phyloP scores from a whole-genome alignment of 2,113 vertebrate genomes.

The Tupaia tana region DNA sequence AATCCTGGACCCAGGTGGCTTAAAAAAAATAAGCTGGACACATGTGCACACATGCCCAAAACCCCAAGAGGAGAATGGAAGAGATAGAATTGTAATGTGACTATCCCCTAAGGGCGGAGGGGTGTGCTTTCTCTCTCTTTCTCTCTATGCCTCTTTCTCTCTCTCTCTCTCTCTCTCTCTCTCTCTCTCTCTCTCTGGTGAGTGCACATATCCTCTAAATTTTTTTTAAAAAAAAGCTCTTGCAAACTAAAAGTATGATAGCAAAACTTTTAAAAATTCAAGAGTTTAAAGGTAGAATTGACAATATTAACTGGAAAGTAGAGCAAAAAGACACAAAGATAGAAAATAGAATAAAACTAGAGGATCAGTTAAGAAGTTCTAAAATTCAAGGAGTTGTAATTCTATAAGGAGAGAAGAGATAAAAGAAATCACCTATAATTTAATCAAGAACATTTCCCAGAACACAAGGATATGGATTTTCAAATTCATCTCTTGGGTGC shows the following conservation, averaged over 20 bases:
- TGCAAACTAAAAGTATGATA: background rate
- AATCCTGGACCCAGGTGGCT: too few species aligned
- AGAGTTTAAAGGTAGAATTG: background rate
- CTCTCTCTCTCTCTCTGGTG: too few species aligned
- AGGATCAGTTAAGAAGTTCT: background rate
- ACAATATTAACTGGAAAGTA: background rate
- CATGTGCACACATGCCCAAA: too few species aligned
- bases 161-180: too few species aligned
- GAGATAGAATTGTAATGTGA: too few species aligned
- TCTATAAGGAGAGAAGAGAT: background rate
- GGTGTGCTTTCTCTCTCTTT: too few species aligned
- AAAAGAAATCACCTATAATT: background rate
- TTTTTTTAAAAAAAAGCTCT: too few species aligned
- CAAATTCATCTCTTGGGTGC: background rate
- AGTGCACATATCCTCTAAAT: too few species aligned
- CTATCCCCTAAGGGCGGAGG: too few species aligned
- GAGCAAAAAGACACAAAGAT: background rate
- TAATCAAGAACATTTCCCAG: background rate
- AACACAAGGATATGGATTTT: background rate
- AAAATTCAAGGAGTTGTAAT: background rate
- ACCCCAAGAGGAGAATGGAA: too few species aligned
- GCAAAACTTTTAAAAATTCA: constrained; percentile 1
- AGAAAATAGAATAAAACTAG: constrained; percentile 13
- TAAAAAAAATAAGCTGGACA: too few species aligned
- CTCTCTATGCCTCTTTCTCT: too few species aligned